Evolutionary conservation across 1,140 invertebrate genomes (phyloP).

Genomic region (Bathynomus jamesi): DNA sequence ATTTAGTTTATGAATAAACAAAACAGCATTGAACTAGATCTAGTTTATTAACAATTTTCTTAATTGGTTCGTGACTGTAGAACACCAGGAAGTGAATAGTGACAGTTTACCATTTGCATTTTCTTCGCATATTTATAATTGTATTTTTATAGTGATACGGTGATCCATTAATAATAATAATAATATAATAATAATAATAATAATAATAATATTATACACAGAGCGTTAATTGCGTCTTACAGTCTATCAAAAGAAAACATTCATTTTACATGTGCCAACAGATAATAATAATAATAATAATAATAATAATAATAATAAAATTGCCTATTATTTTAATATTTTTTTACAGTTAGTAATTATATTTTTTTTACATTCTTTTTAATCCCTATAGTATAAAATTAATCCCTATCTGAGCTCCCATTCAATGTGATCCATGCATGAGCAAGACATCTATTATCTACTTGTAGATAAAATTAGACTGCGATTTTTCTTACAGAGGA

Average conservation of each 20-base stretch:
- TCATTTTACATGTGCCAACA: too few species aligned
- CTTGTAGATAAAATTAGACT: too few species aligned
- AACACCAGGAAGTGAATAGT: neutral
- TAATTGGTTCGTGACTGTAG: neutral
- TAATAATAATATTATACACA: neutral
- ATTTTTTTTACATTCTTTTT: too few species aligned
- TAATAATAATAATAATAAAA: neutral
- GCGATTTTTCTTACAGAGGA: too few species aligned
- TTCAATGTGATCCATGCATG: too few species aligned
- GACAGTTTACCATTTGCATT: neutral
- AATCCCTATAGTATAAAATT: too few species aligned
- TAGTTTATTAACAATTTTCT: constrained; percentile 2
- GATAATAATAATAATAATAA: neutral
- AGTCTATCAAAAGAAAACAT: too few species aligned
- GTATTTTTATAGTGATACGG: neutral
- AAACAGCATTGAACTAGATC: neutral
- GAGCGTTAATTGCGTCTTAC: too few species aligned
- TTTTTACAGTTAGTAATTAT: too few species aligned
- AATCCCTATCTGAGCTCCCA: too few species aligned
- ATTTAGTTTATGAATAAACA: neutral
- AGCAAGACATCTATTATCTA: too few species aligned
- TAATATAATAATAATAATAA: neutral
- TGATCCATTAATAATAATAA: neutral
- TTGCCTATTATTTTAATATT: too few species aligned
- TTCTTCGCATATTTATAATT: neutral